Percentiles rank a stretch among this genome's conserved stretches.
These are phyloP conservation scores for Marmota flaviventris DNA, from an alignment of 2,113 vertebrate genomes.

Conservation along the genomic window DNA sequence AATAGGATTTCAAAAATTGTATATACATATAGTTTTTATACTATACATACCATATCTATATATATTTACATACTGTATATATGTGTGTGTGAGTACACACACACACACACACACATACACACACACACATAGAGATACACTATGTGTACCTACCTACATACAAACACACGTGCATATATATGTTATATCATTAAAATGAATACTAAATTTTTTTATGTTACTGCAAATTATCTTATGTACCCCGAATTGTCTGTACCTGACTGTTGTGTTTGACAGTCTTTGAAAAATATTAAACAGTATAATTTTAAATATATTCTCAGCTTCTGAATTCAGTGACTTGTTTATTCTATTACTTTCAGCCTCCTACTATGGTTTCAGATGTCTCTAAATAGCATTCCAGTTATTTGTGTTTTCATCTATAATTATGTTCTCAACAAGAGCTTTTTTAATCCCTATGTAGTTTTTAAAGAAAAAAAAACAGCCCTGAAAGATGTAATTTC, in stretches of 20 bases:
- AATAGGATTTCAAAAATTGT: not conserved
- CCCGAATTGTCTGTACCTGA: not conserved
- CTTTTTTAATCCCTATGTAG: slow-evolving; percentile 57
- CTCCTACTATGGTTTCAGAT: slow-evolving; percentile 61
- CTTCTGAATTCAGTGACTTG: slow-evolving; percentile 53
- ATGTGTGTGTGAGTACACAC: no score
- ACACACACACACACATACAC: not conserved
- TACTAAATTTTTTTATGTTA: not conserved
- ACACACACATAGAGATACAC: not conserved
- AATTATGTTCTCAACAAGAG: slow-evolving; percentile 75
- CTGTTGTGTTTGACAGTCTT: not conserved
- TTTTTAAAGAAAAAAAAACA: slow-evolving; percentile 42
- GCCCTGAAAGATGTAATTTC: slow-evolving; percentile 35
- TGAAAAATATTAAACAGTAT: not conserved
- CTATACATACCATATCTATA: not conserved
- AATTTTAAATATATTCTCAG: slow-evolving; percentile 55
- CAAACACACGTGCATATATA: not conserved
- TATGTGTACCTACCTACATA: not conserved
- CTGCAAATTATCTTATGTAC: not conserved
- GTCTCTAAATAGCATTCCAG: slow-evolving; percentile 69
- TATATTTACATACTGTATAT: fast-evolving
- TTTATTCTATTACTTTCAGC: slow-evolving; percentile 64
- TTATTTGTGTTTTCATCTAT: slow-evolving; percentile 73
- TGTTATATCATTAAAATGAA: not conserved
- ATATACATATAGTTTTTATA: not conserved